Conservation (phyloP, 1,140 invertebrate genomes). For the Tetragonula clypearis region DNA sequence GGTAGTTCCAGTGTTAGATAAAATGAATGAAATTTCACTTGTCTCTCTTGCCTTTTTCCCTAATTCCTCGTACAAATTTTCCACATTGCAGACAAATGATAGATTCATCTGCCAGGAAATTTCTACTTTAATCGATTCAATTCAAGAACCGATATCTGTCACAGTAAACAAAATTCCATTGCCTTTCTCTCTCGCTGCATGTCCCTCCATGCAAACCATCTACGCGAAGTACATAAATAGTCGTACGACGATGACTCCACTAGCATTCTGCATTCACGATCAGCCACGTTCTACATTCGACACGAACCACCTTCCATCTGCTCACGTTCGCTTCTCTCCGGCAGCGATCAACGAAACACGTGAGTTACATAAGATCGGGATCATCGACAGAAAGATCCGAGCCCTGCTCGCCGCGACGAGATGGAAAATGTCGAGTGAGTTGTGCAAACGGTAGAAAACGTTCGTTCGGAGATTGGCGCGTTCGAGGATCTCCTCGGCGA, state of each 20-base stretch:
- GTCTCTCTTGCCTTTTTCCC: no score
- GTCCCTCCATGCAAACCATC: no score
- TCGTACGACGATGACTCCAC: background rate
- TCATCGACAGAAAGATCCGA: background rate
- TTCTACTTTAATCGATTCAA: no score
- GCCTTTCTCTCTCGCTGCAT: background rate
- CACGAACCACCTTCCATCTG: background rate
- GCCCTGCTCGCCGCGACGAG: background rate
- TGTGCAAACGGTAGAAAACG: background rate
- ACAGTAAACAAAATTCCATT: background rate
- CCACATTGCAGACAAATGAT: no score
- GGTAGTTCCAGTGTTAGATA: no score
- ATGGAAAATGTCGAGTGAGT: constrained; percentile 30
- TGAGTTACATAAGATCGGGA: constrained; percentile 17
- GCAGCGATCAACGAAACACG: background rate
- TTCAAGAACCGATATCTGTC: no score
- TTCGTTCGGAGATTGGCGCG: background rate
- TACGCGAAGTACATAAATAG: background rate
- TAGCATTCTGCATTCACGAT: background rate
- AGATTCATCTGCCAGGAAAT: background rate
- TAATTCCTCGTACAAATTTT: no score
- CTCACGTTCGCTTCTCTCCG: background rate
- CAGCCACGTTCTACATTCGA: background rate
- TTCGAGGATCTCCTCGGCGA: background rate
- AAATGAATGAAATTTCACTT: no score